Base-by-base conservation (phyloP, 2,888 invertebrate genomes). In the Odontocolon sp. region DNA sequence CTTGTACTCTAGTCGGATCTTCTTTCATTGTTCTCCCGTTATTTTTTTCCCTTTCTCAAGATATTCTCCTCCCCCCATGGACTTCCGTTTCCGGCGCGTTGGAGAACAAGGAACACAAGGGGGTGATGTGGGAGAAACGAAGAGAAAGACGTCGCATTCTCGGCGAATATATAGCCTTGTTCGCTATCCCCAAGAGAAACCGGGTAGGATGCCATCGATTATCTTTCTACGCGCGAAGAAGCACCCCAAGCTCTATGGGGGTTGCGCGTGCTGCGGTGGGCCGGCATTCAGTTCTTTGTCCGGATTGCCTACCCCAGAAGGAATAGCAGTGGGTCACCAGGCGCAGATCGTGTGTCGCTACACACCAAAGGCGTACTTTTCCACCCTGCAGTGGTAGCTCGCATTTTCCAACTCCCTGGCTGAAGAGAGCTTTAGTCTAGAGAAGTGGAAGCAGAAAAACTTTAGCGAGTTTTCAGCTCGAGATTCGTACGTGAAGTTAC, bases 171-270 rank as follows among this genome's bases (percentile, higher is more conserved):
- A 16, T 21, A 31, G 33, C 23, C 52, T 16, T 16, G 21, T 36
- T 23, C 59, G n/a, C 33, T 26, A 40, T 9, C 2, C 1, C 28
- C 33, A 38, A n/a, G n/a, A n/a, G n/a, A n/a, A n/a, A n/a, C n/a
- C n/a, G 75, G 50, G 45, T 40, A 50, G 66, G 74, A 63, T 76
- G 80, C 80, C 84, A 86, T 86, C 87, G 87, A 87, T 87, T 87
- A 87, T 87, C 87, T 87, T 87, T 86, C 84, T 84, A 83, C 85
- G 83, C 85, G 80, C 81, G 83, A 78, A 80, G 77, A 78, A 82
- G 74, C 84, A 81, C 81, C 77, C 74, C 38, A 36, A 74, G 63
- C 59, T 71, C 78, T 75, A 64, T 40, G 57, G 69, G 63, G 61
- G 33, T 52, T 67, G 40, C 26, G 45, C 52, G 54, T 33, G 26